phyloP scores from a whole-genome alignment of 2,888 invertebrate genomes.

The Platycheirus albimanus region DNA sequence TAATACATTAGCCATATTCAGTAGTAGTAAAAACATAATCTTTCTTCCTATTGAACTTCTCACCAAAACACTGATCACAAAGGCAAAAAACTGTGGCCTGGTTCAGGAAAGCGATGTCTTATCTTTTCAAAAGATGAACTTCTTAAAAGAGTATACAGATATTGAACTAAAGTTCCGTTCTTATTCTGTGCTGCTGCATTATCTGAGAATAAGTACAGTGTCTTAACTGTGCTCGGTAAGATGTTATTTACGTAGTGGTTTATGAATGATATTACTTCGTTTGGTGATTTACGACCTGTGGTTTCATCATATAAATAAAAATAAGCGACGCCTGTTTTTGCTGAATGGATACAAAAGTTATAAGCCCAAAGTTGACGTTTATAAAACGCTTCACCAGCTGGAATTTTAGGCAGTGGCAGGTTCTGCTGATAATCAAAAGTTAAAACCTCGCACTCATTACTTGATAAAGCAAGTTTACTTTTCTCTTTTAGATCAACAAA shows the following conservation, averaged over 20 bases:
- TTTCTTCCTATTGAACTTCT: neutral
- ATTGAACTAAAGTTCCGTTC: constrained; percentile 2
- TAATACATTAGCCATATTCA: neutral
- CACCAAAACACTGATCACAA: neutral
- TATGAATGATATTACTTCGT: neutral
- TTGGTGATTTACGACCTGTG: neutral
- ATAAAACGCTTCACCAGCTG: constrained; percentile 19
- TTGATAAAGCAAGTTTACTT: constrained; percentile 28
- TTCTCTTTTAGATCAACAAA: constrained; percentile 10
- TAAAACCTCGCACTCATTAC: constrained; percentile 28
- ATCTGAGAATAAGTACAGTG: constrained; percentile 1
- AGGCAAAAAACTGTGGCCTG: neutral
- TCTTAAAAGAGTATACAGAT: neutral
- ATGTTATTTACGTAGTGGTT: neutral
- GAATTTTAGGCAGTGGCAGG: constrained; percentile 12
- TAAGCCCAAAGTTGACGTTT: constrained; percentile 24
- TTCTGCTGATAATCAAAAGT: constrained; percentile 30
- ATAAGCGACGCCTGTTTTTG: constrained; percentile 26
- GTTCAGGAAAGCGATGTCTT: neutral
- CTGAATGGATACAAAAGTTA: constrained; percentile 32
- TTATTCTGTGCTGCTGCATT: constrained; percentile 1
- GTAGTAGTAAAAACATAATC: constrained; percentile 1
- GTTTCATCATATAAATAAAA: constrained; percentile 20
- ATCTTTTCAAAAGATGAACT: constrained; percentile 1
- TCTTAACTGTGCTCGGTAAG: neutral